Evolutionary conservation across 2,888 invertebrate species (phyloP), one percentile per base, ranked within the genome.

Genomic region (Lasioglossum vierecki): DNA sequence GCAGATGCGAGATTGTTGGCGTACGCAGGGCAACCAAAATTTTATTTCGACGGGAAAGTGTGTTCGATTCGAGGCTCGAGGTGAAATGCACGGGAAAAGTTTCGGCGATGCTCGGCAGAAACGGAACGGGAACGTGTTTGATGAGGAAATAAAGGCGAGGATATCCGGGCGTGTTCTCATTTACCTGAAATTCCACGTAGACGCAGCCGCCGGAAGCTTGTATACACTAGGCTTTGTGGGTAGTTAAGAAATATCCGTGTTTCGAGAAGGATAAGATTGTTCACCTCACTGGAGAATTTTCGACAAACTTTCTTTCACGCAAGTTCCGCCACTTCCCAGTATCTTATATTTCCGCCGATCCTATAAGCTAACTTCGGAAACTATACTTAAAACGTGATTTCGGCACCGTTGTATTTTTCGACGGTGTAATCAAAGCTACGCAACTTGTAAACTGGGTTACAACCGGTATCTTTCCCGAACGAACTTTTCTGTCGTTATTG

Each of bases 381-480:
- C 87, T 87, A 68, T 81, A 78, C 86, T 84, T 82, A 80, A 88
- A 88, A 82, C 82, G 86, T 82, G 86, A 88, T 88, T 88, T 86
- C 44, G 82, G 68, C 66, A 79, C 79, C 79, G 79, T 79, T 86
- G 84, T 82, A 73, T 83, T 82, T 82, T 83, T 78, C 79, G 71
- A 80, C 49, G 70, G 74, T 80, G 83, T 86, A 88, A 86, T 88
- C 88, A 81, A 80, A 84, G 82, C 68, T 84, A 53, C 78, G 78
- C 60, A 79, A 87, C 72, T 82, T 83, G 77, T 75, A 79, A 88
- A 88, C 83, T 85, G 44, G 82, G 88, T 85, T 85, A 83, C 80
- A 53, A 60, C 26, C 18, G 22, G 71, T 57, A 76, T 76, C 66
- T 68, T 68, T 74, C 9, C 57, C 15, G 35, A 18, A 18, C 57